Percentiles rank a stretch among this genome's conserved stretches.
phyloP scores from a whole-genome alignment of 2,113 vertebrate genomes.

The Thamnaconus septentrionalis region DNA sequence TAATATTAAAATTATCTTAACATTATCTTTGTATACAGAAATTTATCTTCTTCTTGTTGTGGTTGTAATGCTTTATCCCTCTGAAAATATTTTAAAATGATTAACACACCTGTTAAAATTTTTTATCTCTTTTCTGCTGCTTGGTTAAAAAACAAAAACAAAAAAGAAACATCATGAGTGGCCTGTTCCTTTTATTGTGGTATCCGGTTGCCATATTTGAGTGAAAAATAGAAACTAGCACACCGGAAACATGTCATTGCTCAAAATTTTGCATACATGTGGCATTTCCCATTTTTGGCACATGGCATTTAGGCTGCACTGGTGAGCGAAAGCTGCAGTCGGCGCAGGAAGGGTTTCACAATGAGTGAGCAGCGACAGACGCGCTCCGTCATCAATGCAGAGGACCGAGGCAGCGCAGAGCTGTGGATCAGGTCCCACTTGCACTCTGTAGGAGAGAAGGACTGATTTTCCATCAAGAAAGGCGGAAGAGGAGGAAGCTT shows the following conservation, averaged over 20 bases:
- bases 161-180: conserved; percentile 19
- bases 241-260: conserved; percentile 43
- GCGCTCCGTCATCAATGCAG: conserved; percentile 36
- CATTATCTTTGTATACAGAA: too few species aligned
- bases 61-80: too few species aligned
- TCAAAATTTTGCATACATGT: conserved; percentile 29
- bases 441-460: too few species aligned
- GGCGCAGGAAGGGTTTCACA: conserved; percentile 51
- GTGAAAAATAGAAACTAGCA: conserved; percentile 34
- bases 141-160: not conserved
- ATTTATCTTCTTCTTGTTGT: too few species aligned
- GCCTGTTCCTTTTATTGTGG: conserved; percentile 24
- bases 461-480: too few species aligned
- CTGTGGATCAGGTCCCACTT: conserved; percentile 31
- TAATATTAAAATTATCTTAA: too few species aligned
- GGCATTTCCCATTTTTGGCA: conserved; percentile 63
- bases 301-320: conserved; percentile 40
- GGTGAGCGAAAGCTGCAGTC: conserved; percentile 56
- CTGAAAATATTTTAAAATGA: too few species aligned
- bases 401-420: too few species aligned
- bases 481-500: too few species aligned
- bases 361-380: conserved; percentile 44
- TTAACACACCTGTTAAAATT: not conserved
- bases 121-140: not conserved
- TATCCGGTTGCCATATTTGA: conserved; percentile 35